Percentiles rank a stretch among this genome's conserved stretches.
phyloP scores from a whole-genome alignment of 1,140 invertebrate species.

The Drosophila nigromelanica region DNA sequence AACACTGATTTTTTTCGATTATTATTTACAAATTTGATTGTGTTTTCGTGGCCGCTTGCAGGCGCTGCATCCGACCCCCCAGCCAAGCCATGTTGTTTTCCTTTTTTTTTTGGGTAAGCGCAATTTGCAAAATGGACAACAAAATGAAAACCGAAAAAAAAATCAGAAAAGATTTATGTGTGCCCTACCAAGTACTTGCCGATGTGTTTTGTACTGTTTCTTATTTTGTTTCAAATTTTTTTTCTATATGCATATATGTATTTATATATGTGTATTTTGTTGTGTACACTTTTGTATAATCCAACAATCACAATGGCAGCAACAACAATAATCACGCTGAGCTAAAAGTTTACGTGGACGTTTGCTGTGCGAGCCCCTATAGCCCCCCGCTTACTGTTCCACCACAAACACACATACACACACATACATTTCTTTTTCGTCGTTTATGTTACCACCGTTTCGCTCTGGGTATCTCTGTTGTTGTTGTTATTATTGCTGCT shows the following conservation, averaged over 20 bases:
- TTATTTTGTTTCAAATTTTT: slow-evolving; percentile 5
- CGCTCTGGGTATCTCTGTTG: slow-evolving; percentile 49
- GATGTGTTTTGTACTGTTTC: slow-evolving; percentile 2
- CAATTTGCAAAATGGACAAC: slow-evolving; percentile 16
- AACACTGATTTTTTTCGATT: neutral
- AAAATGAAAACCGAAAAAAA: slow-evolving; percentile 8
- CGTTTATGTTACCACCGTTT: slow-evolving; percentile 63
- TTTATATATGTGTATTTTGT: slow-evolving; percentile 15
- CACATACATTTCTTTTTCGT: slow-evolving; percentile 21
- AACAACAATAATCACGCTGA: slow-evolving; percentile 50
- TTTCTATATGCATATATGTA: neutral
- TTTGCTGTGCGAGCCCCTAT: slow-evolving; percentile 47
- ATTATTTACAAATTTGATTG: neutral
- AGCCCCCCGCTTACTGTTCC: slow-evolving; percentile 4
- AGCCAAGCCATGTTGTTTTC: slow-evolving; percentile 21
- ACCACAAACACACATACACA: slow-evolving; percentile 1
- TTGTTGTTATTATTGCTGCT: slow-evolving; percentile 29
- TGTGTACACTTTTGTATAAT: slow-evolving; percentile 39
- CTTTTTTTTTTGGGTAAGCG: neutral
- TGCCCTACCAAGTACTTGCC: slow-evolving; percentile 10
- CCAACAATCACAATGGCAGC: slow-evolving; percentile 28
- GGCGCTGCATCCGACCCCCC: slow-evolving; percentile 16
- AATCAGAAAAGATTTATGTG: neutral
- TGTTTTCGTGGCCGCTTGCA: slow-evolving; percentile 9
- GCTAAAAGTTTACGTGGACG: slow-evolving; percentile 81